A percentile compares a stretch with the other conserved stretches of the same genome.
phyloP scores from a whole-genome alignment of 2,113 vertebrate species.

The Pangasianodon gigas region DNA sequence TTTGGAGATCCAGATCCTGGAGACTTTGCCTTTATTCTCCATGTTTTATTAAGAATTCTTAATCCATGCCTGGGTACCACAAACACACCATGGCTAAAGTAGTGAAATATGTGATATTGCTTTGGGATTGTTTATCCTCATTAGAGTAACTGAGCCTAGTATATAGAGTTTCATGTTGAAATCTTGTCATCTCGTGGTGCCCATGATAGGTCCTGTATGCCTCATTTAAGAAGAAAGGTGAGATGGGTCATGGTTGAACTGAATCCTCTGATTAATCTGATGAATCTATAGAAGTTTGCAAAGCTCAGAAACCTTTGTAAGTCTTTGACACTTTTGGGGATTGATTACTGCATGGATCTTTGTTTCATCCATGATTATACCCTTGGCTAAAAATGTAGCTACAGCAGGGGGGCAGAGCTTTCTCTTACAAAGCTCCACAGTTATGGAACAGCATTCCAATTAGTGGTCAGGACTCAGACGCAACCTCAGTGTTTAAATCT shows the following conservation, averaged over 20 bases:
- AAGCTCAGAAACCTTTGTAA: background rate
- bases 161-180: background rate
- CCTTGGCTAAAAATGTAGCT: background rate
- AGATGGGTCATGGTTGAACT: background rate
- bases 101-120: background rate
- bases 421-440: no score
- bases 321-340: background rate
- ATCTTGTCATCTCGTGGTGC: background rate
- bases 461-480: no score
- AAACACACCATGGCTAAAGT: background rate
- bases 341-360: background rate
- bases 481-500: no score
- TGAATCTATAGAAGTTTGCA: background rate
- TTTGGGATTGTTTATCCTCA: background rate
- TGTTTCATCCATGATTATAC: background rate
- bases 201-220: background rate
- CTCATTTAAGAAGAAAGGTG: background rate
- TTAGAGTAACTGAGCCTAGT: background rate
- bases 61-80: background rate
- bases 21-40: background rate
- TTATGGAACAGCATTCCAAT: no score
- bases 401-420: no score
- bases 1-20: background rate
- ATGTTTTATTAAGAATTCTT: background rate
- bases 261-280: background rate